Conservation (phyloP, 2,888 invertebrate genomes). For the Drosophila leonis region DNA sequence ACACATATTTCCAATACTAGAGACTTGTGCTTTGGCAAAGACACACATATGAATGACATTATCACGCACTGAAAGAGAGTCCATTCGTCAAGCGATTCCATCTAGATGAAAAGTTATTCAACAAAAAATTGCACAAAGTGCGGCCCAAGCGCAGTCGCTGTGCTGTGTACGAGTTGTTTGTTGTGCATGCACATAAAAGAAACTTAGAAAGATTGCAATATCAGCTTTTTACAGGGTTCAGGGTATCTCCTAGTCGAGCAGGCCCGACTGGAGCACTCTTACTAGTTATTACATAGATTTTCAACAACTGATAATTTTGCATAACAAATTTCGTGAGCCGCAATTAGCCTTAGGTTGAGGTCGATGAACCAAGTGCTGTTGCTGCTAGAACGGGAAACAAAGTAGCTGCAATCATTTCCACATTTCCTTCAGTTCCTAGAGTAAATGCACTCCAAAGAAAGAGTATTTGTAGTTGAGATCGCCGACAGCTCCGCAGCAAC, state of each 20-base stretch:
- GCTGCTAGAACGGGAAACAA: neutral
- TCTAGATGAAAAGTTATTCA: no score
- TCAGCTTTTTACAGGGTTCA: neutral
- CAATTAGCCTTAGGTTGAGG: neutral
- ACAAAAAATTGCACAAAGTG: no score
- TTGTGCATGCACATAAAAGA: no score
- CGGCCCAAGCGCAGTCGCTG: no score
- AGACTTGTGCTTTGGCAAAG: no score
- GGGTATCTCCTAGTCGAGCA: neutral
- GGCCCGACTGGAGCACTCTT: neutral
- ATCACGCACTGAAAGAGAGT: no score
- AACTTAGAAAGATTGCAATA: neutral
- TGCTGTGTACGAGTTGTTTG: no score
- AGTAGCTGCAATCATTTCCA: neutral
- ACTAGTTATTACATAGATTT: neutral
- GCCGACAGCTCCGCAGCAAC: slow-evolving; percentile 46
- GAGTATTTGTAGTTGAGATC: slow-evolving; percentile 53
- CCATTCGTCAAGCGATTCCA: no score
- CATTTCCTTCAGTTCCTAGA: slow-evolving; percentile 4
- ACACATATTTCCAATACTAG: no score
- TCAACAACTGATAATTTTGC: slow-evolving; percentile 1
- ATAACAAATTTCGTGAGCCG: neutral
- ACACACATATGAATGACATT: no score
- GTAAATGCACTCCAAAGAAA: slow-evolving; percentile 51
- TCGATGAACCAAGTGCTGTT: neutral